Conservation (phyloP, 1,140 invertebrate genomes). For the Globodera rostochiensis region DNA sequence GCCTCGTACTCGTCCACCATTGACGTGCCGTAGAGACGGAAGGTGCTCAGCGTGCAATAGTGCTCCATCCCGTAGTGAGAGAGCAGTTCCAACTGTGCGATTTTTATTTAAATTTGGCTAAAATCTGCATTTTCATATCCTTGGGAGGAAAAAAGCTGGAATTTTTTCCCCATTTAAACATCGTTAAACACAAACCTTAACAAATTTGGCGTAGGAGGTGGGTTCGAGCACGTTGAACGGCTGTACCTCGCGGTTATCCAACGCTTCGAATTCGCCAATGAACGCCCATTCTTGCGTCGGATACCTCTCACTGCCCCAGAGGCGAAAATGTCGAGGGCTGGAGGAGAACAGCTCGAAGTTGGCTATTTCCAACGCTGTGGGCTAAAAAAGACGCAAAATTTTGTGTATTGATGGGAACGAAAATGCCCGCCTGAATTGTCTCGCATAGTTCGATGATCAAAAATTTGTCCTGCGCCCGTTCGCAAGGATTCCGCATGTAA, state of each 20-base stretch:
- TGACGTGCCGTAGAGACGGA: conserved; percentile 82
- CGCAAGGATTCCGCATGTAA: conserved; percentile 95
- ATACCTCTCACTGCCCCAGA: conserved; percentile 83
- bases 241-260: conserved; percentile 84
- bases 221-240: conserved; percentile 78
- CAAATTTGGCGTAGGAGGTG: conserved; percentile 86
- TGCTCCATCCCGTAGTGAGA: conserved; percentile 74
- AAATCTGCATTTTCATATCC: too few species aligned
- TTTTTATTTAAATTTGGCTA: too few species aligned
- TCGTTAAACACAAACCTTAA: conserved; percentile 68
- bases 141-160: too few species aligned
- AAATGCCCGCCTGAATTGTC: conserved; percentile 78
- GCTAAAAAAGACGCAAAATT: conserved; percentile 24
- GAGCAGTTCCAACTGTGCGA: conserved; percentile 31
- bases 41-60: conserved; percentile 90
- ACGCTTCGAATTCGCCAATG: conserved; percentile 82
- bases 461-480: conserved; percentile 78
- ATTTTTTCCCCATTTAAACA: too few species aligned
- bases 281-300: conserved; percentile 87
- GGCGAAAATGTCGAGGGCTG: conserved; percentile 81
- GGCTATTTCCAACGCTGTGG: conserved; percentile 80
- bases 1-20: conserved; percentile 69
- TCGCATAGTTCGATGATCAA: conserved; percentile 97
- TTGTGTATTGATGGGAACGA: conserved; percentile 10
- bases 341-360: conserved; percentile 98